Percentiles rank a stretch among this genome's conserved stretches.
phyloP scores from a whole-genome alignment of 2,888 invertebrate genomes.

The Phragmatobia fuliginosa region DNA sequence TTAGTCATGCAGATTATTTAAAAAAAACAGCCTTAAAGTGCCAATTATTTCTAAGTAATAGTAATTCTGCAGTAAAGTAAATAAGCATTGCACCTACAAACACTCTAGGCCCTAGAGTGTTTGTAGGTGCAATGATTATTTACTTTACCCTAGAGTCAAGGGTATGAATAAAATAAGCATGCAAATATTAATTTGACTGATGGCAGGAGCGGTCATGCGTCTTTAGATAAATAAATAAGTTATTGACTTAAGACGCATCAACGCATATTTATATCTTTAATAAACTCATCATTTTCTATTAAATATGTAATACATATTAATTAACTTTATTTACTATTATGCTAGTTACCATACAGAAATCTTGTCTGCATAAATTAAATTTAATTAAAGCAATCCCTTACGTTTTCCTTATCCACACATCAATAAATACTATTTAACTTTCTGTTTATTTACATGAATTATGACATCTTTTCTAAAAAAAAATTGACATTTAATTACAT shows the following conservation, averaged over 20 bases:
- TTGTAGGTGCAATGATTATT: no score
- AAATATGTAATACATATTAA: neutral
- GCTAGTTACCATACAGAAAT: neutral
- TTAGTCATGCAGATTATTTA: neutral
- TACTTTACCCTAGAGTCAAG: no score
- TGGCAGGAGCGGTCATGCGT: neutral
- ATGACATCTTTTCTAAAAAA: neutral
- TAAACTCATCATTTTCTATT: neutral
- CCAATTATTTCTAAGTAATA: no score
- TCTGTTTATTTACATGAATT: neutral
- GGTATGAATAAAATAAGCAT: no score
- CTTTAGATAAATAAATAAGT: neutral
- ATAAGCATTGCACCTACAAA: neutral
- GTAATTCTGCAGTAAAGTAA: neutral
- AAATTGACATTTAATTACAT: no score
- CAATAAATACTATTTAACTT: constrained; percentile 8
- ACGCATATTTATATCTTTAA: neutral
- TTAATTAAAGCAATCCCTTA: neutral
- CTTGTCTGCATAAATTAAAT: neutral
- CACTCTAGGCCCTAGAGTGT: neutral
- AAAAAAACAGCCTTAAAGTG: neutral
- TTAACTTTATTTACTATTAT: neutral
- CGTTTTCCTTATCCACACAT: neutral
- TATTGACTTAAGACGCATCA: neutral
- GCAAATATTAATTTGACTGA: neutral